phyloP scores from a whole-genome alignment of 2,113 vertebrate species.

The Trochalopteron elliotii region DNA sequence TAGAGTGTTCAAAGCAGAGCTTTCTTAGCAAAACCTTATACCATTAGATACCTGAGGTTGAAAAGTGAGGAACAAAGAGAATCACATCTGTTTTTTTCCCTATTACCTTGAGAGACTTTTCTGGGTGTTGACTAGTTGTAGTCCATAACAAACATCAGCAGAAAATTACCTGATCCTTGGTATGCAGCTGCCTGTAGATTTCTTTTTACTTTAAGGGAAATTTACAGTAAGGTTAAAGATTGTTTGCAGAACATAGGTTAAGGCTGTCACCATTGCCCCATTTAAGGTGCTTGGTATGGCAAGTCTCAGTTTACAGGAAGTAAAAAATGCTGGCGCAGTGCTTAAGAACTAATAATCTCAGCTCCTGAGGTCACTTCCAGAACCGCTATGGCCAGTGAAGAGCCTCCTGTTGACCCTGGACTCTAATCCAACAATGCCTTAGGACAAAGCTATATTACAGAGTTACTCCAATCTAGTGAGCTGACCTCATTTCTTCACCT shows the following conservation, averaged over 20 bases:
- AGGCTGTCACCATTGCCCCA: neutral
- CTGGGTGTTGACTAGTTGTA: neutral
- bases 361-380: neutral
- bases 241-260: neutral
- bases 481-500: neutral
- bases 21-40: neutral
- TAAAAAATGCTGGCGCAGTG: neutral
- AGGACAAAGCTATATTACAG: neutral
- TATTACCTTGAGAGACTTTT: neutral
- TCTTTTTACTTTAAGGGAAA: neutral
- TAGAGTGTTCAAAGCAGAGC: neutral
- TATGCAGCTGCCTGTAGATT: neutral
- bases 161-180: neutral
- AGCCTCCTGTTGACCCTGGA: neutral
- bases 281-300: neutral
- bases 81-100: neutral
- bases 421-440: neutral
- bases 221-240: neutral
- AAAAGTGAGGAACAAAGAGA: neutral
- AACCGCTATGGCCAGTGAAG: fast-evolving
- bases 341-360: neutral
- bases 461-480: neutral
- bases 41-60: neutral
- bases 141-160: neutral
- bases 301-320: neutral